Evolutionary conservation across 2,113 vertebrate species (phyloP), one percentile per base, ranked within the genome.

Genomic region (Platycercus adscitus): DNA sequence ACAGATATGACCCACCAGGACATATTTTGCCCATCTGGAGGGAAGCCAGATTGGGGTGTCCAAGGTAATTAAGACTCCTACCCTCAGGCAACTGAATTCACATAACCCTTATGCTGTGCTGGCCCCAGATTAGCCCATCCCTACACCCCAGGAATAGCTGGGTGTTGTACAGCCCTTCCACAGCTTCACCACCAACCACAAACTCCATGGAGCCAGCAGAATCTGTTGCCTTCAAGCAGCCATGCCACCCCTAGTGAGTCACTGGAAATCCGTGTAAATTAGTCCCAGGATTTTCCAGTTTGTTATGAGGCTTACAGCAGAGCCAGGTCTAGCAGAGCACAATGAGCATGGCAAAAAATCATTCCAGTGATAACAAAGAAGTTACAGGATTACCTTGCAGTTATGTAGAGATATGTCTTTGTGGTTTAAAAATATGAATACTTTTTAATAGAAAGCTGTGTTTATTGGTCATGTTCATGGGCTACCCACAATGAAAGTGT

Each of bases 181-280:
- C 4, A 63, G 37, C 35, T 86, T 87, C 56, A 73, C 5, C 24
- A 44, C 13, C n/a, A 63, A 6, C 24, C 21, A 37, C 28, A 88
- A 78, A 75, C 19, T 53, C 55, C 11, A 11, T 66, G 60, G 37
- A 66, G 21, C 17, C 44, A 70, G 23, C 20, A 94, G 55, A 58
- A 89, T 19, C 21, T 68, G 43, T 15, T 16, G 3, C n/a, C 28
- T 91, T 87, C 4, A 0, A 52, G 73, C 9, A 80, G 13, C 21
- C 9, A 6, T 8, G 12, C 2, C 2, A 53, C 14, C 20, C 12
- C 19, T 39, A 56, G 11, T 0, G 2, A 87, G 35, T 13, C 60
- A 77, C 55, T 58, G 68, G 41, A 81, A 86, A 86, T 58, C 28
- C 5, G 3, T 41, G 17, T 41, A 66, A 81, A 73, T 81, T 63